phyloP scores from a whole-genome alignment of 2,113 vertebrate species.

The Hylia prasina region DNA sequence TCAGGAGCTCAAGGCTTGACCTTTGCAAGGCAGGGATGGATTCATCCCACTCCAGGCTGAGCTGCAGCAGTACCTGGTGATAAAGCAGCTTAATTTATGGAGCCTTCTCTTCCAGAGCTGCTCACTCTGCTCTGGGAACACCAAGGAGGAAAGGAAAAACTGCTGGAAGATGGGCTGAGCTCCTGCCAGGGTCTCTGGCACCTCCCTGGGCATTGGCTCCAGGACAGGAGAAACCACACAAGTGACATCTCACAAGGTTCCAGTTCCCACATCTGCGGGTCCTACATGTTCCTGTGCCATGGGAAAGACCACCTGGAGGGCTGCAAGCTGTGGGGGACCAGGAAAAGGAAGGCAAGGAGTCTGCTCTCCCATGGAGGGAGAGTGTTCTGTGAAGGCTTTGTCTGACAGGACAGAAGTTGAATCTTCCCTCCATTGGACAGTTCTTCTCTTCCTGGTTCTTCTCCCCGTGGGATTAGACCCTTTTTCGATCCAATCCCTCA shows the following conservation, averaged over 20 bases:
- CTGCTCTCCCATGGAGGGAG: too few species aligned
- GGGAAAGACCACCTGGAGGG: neutral
- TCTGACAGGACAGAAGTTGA: too few species aligned
- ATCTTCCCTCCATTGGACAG: too few species aligned
- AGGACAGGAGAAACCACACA: neutral
- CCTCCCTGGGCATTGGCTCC: accelerated
- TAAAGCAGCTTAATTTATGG: slow-evolving; percentile 47
- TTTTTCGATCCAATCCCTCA: too few species aligned
- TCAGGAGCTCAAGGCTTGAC: slow-evolving; percentile 40
- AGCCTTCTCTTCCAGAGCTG: neutral
- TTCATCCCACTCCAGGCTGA: slow-evolving; percentile 5
- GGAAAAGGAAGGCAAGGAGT: too few species aligned
- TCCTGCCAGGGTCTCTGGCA: neutral
- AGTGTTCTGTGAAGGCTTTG: too few species aligned
- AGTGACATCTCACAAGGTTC: accelerated
- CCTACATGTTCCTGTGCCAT: neutral
- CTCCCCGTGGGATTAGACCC: too few species aligned
- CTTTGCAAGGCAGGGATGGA: slow-evolving; percentile 12
- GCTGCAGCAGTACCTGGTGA: neutral
- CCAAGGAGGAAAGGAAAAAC: neutral
- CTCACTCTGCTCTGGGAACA: neutral
- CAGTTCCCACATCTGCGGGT: accelerated
- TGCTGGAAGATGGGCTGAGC: neutral
- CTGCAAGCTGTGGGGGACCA: too few species aligned
- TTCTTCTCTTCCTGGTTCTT: too few species aligned